phyloP scores from a whole-genome alignment of 2,888 invertebrate species.

The Plagodis pulveraria region DNA sequence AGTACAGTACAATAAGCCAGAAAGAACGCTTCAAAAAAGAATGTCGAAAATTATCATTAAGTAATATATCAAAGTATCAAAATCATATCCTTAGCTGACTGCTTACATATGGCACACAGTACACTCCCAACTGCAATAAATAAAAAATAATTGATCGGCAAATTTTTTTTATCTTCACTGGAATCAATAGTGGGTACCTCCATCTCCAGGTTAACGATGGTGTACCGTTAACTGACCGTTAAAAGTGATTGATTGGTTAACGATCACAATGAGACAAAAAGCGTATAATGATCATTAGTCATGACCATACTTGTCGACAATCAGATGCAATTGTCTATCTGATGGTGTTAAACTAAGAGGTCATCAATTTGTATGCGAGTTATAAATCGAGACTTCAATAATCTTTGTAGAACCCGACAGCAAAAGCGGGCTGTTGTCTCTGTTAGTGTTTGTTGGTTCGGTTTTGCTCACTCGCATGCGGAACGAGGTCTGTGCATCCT shows the following conservation, averaged over 20 bases:
- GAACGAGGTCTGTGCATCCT: too few species aligned
- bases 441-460: too few species aligned
- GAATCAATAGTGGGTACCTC: slow-evolving; percentile 13
- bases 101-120: slow-evolving; percentile 8
- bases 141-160: slow-evolving; percentile 13
- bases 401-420: too few species aligned
- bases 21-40: too few species aligned
- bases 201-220: slow-evolving; percentile 44
- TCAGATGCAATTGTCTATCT: slow-evolving; percentile 15
- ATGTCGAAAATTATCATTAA: too few species aligned
- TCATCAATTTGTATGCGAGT: slow-evolving; percentile 5
- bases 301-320: slow-evolving; percentile 15
- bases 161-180: slow-evolving; percentile 13
- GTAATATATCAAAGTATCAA: too few species aligned
- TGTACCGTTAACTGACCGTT: slow-evolving; percentile 45
- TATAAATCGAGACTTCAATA: not conserved
- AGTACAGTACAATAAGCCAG: too few species aligned
- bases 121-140: slow-evolving; percentile 15
- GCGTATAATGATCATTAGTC: slow-evolving; percentile 28
- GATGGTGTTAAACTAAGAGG: not conserved
- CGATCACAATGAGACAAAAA: slow-evolving; percentile 37
- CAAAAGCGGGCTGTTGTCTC: too few species aligned
- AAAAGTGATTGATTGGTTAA: slow-evolving; percentile 43
- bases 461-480: too few species aligned
- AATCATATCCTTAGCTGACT: too few species aligned